These are phyloP conservation scores for Procavia capensis DNA, from an alignment of 2,113 vertebrate genomes.

Conservation along the genomic window DNA sequence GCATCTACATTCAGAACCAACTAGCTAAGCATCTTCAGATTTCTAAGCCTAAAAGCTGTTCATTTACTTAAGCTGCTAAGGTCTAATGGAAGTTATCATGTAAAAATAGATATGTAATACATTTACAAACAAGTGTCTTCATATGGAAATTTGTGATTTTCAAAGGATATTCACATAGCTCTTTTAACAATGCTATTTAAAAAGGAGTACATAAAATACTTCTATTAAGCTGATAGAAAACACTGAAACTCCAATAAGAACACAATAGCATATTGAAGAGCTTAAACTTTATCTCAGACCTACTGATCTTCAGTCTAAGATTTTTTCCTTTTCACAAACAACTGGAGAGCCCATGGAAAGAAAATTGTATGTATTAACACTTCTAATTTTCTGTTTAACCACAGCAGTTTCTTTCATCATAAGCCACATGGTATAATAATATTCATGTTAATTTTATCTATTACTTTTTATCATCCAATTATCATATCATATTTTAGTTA, in stretches of 20 bases:
- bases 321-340: background rate
- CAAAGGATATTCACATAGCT: too few relatives aligned
- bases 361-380: background rate
- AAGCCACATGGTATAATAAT: background rate
- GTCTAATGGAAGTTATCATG: background rate
- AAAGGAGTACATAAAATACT: background rate
- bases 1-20: background rate
- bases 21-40: background rate
- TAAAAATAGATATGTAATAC: background rate
- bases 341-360: background rate
- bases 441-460: background rate
- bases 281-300: background rate
- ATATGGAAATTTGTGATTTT: too few relatives aligned
- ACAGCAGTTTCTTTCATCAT: background rate
- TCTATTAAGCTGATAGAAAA: background rate
- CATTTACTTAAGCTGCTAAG: background rate
- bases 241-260: background rate
- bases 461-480: background rate
- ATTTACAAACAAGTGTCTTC: too few relatives aligned
- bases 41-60: background rate
- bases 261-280: background rate
- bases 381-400: background rate
- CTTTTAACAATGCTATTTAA: background rate
- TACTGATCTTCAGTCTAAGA: background rate
- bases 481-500: background rate